Base-by-base conservation (phyloP, 2,797 vertebrate genomes). In the Staurois parvus region DNA sequence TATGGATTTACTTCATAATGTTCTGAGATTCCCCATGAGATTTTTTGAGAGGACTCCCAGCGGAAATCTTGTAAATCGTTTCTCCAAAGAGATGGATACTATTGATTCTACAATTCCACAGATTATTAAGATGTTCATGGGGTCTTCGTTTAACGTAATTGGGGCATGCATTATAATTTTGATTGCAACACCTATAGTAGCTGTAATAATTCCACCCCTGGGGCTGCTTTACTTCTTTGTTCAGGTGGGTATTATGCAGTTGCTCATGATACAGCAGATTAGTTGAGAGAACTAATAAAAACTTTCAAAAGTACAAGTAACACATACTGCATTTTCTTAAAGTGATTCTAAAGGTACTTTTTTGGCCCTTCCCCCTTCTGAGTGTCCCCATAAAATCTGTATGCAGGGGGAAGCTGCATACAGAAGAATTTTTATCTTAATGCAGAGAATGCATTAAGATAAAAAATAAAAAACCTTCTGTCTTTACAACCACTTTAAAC, bases 41-140 rank as follows among this genome's bases (percentile, higher is more conserved):
- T 99, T 99, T 88, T 99, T 99, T 4, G 98, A 99, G 88, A 94
- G 96, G 10, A 99, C 98, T 0, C 98, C 98, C 42, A 99, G 97
- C 0, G 98, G 98, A 19, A 99, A 99, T 91, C 93, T 99, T 77
- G 97, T 99, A 74, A 99, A 99, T 90, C 97, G 98, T 76, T 99
- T 99, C 88, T 94, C 98, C 76, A 99, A 98, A 90, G 98, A 99
- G 90, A 94, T 97, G 0, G 97, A 99, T 92, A 99, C 96, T 29
- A 98, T 99, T 26, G 98, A 99, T 92, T 94, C 97, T 0, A 79
- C 96, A 87, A 97, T 99, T 64, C 98, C 98, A 0, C 95, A 93
- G 88, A 96, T 98, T 81, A 95, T 99, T 84, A 98, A 97, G 94
- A 99, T 99, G 98, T 98, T 99, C 92, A 94, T 98, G 95, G 97